Evolutionary conservation across 2,113 vertebrate genomes (phyloP).

Genomic region (Festucalex cinctus): DNA sequence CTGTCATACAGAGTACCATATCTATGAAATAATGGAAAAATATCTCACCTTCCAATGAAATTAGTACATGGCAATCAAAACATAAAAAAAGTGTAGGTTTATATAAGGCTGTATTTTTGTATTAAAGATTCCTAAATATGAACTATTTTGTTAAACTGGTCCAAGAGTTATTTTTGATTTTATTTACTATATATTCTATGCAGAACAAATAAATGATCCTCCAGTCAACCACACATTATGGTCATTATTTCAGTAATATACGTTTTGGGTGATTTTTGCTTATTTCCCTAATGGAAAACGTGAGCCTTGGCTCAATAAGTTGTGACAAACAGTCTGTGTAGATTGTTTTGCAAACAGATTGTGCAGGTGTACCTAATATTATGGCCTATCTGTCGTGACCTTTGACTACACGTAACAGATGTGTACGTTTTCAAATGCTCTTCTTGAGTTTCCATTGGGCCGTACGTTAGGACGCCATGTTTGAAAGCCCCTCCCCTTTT

Average conservation of each 20-base stretch:
- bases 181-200: not conserved
- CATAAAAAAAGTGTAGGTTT: too few relatives aligned
- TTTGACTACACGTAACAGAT: not conserved
- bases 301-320: not conserved
- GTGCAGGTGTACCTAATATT: not conserved
- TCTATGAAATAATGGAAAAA: too few relatives aligned
- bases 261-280: not conserved
- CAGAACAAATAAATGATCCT: not conserved
- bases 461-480: conserved; percentile 6
- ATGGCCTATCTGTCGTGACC: not conserved
- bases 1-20: not conserved
- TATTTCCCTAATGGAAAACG: not conserved
- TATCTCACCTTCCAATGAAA: not conserved
- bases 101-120: too few relatives aligned
- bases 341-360: not conserved
- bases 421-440: not conserved
- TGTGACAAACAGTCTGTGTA: too few relatives aligned
- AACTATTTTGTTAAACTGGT: too few relatives aligned
- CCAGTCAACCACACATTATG: not conserved
- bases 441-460: not conserved
- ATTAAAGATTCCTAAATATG: too few relatives aligned
- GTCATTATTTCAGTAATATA: not conserved
- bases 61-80: not conserved
- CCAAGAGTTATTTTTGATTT: not conserved
- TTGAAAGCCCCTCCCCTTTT: not conserved